These are phyloP conservation scores for Macrotus californicus DNA, from an alignment of 2,113 vertebrate genomes.

Conservation along the genomic window DNA sequence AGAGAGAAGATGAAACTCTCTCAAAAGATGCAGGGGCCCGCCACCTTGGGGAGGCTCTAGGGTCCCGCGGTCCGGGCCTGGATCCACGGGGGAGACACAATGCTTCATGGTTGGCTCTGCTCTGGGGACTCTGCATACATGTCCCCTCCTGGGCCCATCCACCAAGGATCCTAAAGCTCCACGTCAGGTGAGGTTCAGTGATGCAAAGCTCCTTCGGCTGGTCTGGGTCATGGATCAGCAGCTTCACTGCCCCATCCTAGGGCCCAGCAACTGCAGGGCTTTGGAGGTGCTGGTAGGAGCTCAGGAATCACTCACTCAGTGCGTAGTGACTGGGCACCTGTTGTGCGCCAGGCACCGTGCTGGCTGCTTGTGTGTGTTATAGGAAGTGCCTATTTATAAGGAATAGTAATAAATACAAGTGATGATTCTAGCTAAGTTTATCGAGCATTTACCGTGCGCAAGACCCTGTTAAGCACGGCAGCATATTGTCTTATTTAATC, in stretches of 20 bases:
- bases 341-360: no score
- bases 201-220: no score
- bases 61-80: neutral
- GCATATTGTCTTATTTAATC: neutral
- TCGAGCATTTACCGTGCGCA: neutral
- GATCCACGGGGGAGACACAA: neutral
- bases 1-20: neutral
- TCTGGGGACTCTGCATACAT: neutral
- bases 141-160: neutral
- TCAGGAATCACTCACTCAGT: neutral
- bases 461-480: neutral
- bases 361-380: neutral
- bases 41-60: neutral
- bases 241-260: neutral
- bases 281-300: neutral
- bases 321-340: accelerated
- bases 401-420: neutral
- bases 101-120: neutral
- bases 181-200: no score
- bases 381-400: neutral
- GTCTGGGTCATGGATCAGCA: neutral
- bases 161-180: neutral
- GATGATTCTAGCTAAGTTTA: neutral
- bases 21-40: neutral
- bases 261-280: neutral